Percentiles rank a stretch among this genome's conserved stretches.
These are phyloP conservation scores for Orthonevra nobilis DNA, from an alignment of 2,888 invertebrate genomes.

Conservation along the genomic window DNA sequence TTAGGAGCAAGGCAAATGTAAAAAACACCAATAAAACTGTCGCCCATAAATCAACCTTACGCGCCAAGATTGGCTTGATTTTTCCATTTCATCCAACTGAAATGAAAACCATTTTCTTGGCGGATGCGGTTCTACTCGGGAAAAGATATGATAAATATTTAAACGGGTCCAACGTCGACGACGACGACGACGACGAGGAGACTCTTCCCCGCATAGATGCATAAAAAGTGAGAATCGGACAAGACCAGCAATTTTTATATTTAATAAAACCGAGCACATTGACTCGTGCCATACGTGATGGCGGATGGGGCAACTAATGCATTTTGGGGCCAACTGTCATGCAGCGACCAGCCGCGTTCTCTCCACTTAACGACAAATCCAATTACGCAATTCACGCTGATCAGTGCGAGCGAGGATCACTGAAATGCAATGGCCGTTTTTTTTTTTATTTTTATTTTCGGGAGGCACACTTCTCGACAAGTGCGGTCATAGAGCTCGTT, in stretches of 20 bases:
- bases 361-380: slow-evolving; percentile 68
- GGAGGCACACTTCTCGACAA: slow-evolving; percentile 50
- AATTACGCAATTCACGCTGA: slow-evolving; percentile 66
- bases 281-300: slow-evolving; percentile 54
- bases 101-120: slow-evolving; percentile 57
- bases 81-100: slow-evolving; percentile 56
- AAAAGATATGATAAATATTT: slow-evolving; percentile 18
- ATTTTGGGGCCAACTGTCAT: slow-evolving; percentile 66
- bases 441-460: slow-evolving; percentile 7
- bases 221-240: slow-evolving; percentile 16
- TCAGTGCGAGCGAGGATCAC: slow-evolving; percentile 42
- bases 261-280: slow-evolving; percentile 57
- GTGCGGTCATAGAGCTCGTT: slow-evolving; percentile 43
- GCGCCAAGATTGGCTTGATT: slow-evolving; percentile 60
- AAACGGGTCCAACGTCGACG: slow-evolving; percentile 34
- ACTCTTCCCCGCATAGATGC: slow-evolving; percentile 10
- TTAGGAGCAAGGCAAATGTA: neutral
- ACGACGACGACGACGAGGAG: slow-evolving; percentile 3
- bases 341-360: slow-evolving; percentile 54
- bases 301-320: slow-evolving; percentile 49
- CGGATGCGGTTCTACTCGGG: slow-evolving; percentile 57
- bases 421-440: slow-evolving; percentile 26
- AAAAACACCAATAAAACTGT: slow-evolving; percentile 54
- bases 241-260: slow-evolving; percentile 56
- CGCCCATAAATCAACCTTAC: slow-evolving; percentile 60